A percentile compares a stretch with the other conserved stretches of the same genome.
These are phyloP conservation scores for Tyrannus savana DNA, from an alignment of 2,113 vertebrate species.

Conservation along the genomic window DNA sequence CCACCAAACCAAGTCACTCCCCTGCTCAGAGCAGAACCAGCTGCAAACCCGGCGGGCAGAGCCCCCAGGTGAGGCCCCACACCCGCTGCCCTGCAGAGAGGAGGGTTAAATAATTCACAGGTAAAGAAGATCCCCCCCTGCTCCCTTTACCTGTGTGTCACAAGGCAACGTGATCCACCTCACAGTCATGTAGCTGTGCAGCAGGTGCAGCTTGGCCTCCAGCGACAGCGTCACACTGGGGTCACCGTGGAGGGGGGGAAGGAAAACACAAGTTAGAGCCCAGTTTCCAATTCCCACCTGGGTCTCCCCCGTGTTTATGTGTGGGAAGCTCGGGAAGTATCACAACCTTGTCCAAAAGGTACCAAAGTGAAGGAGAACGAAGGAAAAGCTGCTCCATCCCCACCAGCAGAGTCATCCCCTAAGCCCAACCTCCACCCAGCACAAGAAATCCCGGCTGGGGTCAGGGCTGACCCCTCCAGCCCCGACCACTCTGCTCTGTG, in stretches of 20 bases:
- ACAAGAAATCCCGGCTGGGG: not conserved
- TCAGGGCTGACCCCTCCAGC: not conserved
- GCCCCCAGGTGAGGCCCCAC: not conserved
- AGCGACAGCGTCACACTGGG: constrained; percentile 88
- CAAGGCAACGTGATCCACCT: constrained; percentile 91
- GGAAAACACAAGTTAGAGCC: not conserved
- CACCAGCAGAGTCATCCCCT: accelerated
- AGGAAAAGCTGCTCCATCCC: not conserved
- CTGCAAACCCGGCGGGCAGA: not conserved
- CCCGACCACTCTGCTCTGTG: not conserved
- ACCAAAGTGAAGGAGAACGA: not conserved
- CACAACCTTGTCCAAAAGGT: accelerated
- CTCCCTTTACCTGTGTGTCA: constrained; percentile 79
- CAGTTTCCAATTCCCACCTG: not conserved
- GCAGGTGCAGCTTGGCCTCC: constrained; percentile 92
- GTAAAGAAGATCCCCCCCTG: not conserved
- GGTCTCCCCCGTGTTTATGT: accelerated
- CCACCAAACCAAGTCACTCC: accelerated
- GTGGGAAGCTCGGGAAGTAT: not conserved
- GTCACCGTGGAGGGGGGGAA: not conserved
- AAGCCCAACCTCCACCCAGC: not conserved
- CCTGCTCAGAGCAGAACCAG: not conserved
- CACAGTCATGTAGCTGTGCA: constrained; percentile 96
- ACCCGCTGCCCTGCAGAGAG: not conserved
- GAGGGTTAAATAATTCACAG: not conserved